Evolutionary conservation across 2,888 invertebrate species (phyloP), one percentile per base, ranked within the genome.

Genomic region (Nemoura dubitans): DNA sequence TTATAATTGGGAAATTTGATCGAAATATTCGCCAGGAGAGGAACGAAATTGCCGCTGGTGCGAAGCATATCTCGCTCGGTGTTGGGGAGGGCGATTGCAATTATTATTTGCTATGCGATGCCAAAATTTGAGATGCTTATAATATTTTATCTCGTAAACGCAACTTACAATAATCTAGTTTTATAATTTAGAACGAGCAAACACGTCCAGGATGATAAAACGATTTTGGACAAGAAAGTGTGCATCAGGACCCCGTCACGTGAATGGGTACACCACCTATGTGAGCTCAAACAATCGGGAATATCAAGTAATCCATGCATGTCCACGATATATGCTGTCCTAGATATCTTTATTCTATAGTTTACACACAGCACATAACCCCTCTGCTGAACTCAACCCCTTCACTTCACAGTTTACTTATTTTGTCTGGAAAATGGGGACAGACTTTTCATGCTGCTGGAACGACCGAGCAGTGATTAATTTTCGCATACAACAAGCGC

Each of bases 341-440:
- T 30, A 81, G 81, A 81, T 81, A 26, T 78, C 25, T 59, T 59
- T 21, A 59, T 21, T 59, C 59, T 21, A 1, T 59, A 21, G 59
- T 59, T 21, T 28, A 78, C 28, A 26, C 26, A 27, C 78, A 6
- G 78, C 7, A 78, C 26, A 59, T 36, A 36, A 36, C 59, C 59
- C 36, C n/a, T n/a, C n/a, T n/a, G n/a, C n/a, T 10, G 36, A 6
- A 36, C 36, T 6, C 21, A 80, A 6, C 14, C 80, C 29, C 81
- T 30, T 28, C 26, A 81, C n/a, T n/a, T 81, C 81, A 0, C 29
- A 27, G 6, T 78, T 27, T 28, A 81, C 81, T 81, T 81, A 81
- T 81, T 81, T 28, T 81, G 81, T 81, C 81, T 81, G 81, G 29
- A 29, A 81, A 30, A 81, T 81, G 81, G 28, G 81, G 81, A 28